phyloP scores from a whole-genome alignment of 2,888 invertebrate species.

The Chouioia cunea region DNA sequence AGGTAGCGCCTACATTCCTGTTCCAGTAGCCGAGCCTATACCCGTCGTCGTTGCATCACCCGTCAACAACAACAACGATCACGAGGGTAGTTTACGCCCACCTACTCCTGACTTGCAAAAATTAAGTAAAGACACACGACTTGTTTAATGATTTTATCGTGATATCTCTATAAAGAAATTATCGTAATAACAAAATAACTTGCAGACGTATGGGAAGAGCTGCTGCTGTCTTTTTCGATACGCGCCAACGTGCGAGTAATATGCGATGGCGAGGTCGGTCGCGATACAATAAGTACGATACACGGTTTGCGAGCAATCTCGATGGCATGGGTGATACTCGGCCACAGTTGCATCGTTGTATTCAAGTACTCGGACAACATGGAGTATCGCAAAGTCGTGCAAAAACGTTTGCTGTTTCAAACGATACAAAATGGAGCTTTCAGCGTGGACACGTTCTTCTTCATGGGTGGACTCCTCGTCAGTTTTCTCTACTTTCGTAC shows the following conservation, averaged over 20 bases:
- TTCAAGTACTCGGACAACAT: conserved; percentile 87
- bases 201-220: conserved; percentile 61
- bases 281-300: conserved; percentile 67
- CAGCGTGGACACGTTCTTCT: conserved; percentile 69
- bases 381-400: conserved; percentile 66
- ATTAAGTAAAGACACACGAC: conserved; percentile 52
- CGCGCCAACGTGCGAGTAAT: conserved; percentile 64
- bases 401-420: conserved; percentile 67
- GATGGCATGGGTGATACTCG: conserved; percentile 69
- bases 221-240: conserved; percentile 67
- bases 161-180: neutral
- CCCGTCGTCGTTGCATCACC: conserved; percentile 51
- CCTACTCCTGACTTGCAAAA: conserved; percentile 55
- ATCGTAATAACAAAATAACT: conserved; percentile 3
- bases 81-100: conserved; percentile 55
- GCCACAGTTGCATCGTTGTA: conserved; percentile 75
- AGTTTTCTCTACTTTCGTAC: conserved; percentile 89
- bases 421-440: conserved; percentile 68
- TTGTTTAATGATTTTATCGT: too few species aligned
- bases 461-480: conserved; percentile 80
- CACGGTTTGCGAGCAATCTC: conserved; percentile 67
- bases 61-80: conserved; percentile 58
- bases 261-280: conserved; percentile 65
- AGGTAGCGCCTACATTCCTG: conserved; percentile 64
- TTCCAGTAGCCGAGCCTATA: conserved; percentile 64